Evolutionary conservation across 2,113 vertebrate species (phyloP).

Genomic region (Strigops habroptila): DNA sequence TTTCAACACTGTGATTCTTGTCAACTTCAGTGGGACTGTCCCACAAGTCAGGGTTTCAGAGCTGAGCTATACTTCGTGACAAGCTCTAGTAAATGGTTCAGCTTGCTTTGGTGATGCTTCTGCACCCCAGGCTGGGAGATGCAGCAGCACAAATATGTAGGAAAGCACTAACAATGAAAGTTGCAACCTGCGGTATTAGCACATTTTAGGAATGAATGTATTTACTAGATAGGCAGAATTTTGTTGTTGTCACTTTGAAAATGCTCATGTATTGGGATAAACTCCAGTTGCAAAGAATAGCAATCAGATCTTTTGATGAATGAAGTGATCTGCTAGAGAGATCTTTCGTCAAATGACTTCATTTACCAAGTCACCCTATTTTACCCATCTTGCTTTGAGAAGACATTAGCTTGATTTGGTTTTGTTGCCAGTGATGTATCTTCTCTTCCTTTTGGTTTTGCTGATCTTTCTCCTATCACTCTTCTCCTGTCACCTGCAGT

Average conservation of each 20-base stretch:
- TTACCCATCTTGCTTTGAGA: neutral
- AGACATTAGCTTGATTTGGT: constrained; percentile 52
- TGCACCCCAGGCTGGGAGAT: neutral
- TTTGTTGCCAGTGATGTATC: constrained; percentile 30
- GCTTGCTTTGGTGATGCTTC: neutral
- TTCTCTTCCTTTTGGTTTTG: constrained; percentile 39
- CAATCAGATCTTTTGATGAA: neutral
- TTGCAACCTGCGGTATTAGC: neutral
- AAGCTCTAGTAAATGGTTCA: neutral
- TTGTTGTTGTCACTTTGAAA: neutral
- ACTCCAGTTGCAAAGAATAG: neutral
- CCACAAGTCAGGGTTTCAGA: neutral
- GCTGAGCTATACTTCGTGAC: neutral
- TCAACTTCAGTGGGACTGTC: neutral
- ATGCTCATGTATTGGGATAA: neutral
- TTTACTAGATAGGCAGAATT: neutral
- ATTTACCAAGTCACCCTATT: neutral
- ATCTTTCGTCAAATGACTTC: neutral
- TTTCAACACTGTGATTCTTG: neutral
- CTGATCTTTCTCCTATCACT: constrained; percentile 50
- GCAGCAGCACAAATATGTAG: neutral
- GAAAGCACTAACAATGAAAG: neutral
- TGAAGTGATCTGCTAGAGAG: neutral
- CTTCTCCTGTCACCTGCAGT: constrained; percentile 28
- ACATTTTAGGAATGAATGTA: neutral